Evolutionary conservation across 2,888 invertebrate genomes (phyloP), one percentile per base, ranked within the genome.

Genomic region (Magallana nippona): DNA sequence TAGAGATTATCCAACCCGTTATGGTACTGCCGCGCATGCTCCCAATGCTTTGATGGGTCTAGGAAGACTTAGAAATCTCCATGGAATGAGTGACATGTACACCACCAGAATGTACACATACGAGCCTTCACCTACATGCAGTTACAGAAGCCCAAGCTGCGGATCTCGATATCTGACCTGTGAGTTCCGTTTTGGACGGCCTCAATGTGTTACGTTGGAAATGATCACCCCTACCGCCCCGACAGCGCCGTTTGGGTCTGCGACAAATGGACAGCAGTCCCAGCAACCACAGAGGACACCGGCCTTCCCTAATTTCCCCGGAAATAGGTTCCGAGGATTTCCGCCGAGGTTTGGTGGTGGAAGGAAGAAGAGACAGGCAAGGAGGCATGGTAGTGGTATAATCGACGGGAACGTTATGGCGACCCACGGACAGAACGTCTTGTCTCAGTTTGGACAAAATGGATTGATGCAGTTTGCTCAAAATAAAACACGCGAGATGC

Each of bases 21-120:
- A 78, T 55, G 87, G 88, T 15, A 85, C 88, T 1, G 84, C 83
- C 1, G 87, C 89, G 1, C 90, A 90, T 63, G 84, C 83, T 17
- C 87, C 87, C 27, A 85, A 86, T 2, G 83, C 84, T 17, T 85
- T 84, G 17, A 88, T 89, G 62, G 87, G 90, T 15, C 84, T 90
- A n/a, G 90, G 88, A 1, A 85, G 83, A 63, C 79, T 88, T 10
- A 63, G 83, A 10, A 88, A 87, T 63, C 82, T 87, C 1, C 89
- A 89, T 71, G 90, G 87, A 11, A 80, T 90, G n/a, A 90, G 90
- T 60, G 86, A 89, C 62, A 87, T 88, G 55, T 90, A 87, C 57
- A 89, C 89, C 1, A 84, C 86, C 11, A 86, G 88, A 80, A 86
- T 90, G 3, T 90, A 89, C 78, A 88, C 87, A 56, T 90, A 89